Percentiles rank a stretch among this genome's conserved stretches.
These are phyloP conservation scores for Erythrocebus patas DNA, from an alignment of 2,113 vertebrate species.

Conservation along the genomic window DNA sequence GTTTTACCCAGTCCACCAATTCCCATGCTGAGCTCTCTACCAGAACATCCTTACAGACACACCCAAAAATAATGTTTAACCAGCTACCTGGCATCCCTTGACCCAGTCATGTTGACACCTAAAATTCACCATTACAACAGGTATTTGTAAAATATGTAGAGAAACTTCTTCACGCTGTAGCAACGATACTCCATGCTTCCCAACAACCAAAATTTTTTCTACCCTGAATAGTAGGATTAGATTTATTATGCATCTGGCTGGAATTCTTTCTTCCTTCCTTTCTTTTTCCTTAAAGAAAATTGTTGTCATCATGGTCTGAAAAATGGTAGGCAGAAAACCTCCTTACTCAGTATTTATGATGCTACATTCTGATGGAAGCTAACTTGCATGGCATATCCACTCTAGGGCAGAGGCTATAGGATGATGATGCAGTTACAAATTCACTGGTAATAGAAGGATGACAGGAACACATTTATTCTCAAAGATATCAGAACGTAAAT, in stretches of 20 bases:
- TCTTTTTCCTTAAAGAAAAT: constrained; percentile 18
- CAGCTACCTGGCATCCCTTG: neutral
- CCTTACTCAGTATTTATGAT: neutral
- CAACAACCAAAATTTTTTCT: neutral
- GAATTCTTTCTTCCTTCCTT: neutral
- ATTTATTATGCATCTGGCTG: neutral
- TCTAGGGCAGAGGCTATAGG: neutral
- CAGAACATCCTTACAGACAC: neutral
- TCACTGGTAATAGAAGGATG: neutral
- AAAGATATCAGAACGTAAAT: constrained; percentile 53
- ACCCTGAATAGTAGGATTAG: neutral
- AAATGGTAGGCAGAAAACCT: neutral
- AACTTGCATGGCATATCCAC: neutral
- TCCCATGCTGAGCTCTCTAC: neutral
- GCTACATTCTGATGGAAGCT: neutral
- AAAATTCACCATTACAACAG: neutral
- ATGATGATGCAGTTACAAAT: neutral
- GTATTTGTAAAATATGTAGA: neutral
- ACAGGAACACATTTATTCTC: constrained; percentile 50
- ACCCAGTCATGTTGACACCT: neutral
- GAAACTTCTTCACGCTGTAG: neutral
- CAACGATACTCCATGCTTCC: neutral
- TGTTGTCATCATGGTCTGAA: neutral
- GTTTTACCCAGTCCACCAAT: neutral
- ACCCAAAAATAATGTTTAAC: neutral